phyloP scores from a whole-genome alignment of 35 echinoderm and acorn worm genomes.

The Hemicentrotus pulcherrimus region DNA sequence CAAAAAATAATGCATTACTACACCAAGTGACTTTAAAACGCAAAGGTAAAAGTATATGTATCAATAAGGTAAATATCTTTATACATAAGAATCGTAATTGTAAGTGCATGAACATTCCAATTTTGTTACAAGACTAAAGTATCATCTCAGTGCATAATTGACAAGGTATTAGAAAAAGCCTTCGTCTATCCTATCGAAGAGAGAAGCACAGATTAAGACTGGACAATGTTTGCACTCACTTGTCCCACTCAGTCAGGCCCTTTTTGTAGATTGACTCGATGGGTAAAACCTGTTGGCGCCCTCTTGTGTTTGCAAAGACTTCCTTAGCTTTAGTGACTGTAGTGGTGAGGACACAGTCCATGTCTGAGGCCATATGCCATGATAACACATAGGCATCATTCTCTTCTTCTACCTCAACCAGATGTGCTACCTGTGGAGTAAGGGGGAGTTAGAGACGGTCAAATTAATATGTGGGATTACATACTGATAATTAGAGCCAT shows the following conservation, averaged over 20 bases:
- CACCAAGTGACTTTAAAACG: no score
- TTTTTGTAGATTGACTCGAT: slow-evolving; percentile 90
- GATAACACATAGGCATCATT: slow-evolving; percentile 80
- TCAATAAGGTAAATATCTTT: not conserved
- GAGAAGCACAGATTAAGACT: no score
- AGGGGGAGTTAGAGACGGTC: not conserved
- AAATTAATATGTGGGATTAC: not conserved
- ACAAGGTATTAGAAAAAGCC: no score
- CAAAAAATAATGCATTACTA: no score
- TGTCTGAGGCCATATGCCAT: slow-evolving; percentile 87
- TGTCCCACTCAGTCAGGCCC: slow-evolving; percentile 77
- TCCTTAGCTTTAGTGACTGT: slow-evolving; percentile 76
- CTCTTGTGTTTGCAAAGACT: slow-evolving; percentile 61
- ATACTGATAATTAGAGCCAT: not conserved
- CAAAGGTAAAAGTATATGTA: not conserved
- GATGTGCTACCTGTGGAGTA: slow-evolving; percentile 67
- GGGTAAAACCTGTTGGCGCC: slow-evolving; percentile 85
- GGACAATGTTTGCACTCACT: slow-evolving; percentile 56
- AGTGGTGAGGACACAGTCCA: slow-evolving; percentile 95
- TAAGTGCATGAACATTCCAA: no score
- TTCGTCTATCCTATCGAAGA: no score
- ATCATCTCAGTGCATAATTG: no score
- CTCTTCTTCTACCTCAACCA: slow-evolving; percentile 81
- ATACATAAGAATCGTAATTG: not conserved
- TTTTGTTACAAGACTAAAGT: no score